Percentiles rank a stretch among this genome's conserved stretches.
These are phyloP conservation scores for Phaedon cochleariae DNA, from an alignment of 2,888 invertebrate species.

Conservation along the genomic window DNA sequence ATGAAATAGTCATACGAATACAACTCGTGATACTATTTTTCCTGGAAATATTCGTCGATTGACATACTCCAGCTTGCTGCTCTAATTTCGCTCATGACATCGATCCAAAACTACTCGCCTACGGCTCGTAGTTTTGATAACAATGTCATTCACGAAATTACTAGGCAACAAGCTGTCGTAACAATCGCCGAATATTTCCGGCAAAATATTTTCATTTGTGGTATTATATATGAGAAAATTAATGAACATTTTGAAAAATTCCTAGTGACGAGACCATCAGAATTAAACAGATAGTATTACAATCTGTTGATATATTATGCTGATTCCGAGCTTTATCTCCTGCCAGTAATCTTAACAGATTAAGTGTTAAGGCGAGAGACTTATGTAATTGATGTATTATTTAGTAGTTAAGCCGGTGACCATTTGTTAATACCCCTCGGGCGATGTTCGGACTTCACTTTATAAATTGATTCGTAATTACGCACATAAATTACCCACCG, in stretches of 20 bases:
- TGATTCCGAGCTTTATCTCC: not conserved
- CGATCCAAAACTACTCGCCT: too few species aligned
- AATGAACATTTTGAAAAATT: conserved; percentile 1
- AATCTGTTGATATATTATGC: not conserved
- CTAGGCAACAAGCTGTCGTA: too few species aligned
- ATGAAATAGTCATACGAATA: too few species aligned
- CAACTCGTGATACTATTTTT: too few species aligned
- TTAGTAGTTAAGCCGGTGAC: conserved; percentile 44
- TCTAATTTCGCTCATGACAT: too few species aligned
- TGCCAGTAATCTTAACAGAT: conserved; percentile 46
- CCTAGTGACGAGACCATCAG: not conserved
- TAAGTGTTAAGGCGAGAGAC: conserved; percentile 48
- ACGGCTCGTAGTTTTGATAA: too few species aligned
- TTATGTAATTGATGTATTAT: conserved; percentile 49
- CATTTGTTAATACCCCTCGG: conserved; percentile 44
- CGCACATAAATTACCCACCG: conserved; percentile 44
- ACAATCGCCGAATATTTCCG: too few species aligned
- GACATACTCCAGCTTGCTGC: too few species aligned
- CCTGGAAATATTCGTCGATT: too few species aligned
- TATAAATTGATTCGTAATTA: conserved; percentile 51
- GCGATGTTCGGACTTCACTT: conserved; percentile 35
- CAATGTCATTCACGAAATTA: too few species aligned
- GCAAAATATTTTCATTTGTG: too few species aligned
- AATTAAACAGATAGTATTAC: not conserved
- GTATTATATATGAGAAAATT: not conserved